A percentile compares a stretch with the other conserved stretches of the same genome.
These are phyloP conservation scores for Pemphigus obesinymphae DNA, from an alignment of 1,140 invertebrate species.

Conservation along the genomic window DNA sequence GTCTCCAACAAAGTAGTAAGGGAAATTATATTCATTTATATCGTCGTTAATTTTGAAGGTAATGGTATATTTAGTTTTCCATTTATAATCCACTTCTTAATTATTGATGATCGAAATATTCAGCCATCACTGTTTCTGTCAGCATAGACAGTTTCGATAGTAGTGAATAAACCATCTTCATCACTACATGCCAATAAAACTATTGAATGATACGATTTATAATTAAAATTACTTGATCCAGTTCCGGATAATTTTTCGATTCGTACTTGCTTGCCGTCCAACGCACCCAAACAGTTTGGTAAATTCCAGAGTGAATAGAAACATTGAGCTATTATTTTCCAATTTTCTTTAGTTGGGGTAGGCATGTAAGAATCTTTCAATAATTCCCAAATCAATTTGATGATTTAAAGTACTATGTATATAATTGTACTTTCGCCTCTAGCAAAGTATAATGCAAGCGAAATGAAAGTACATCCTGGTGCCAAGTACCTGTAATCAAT, in stretches of 20 bases:
- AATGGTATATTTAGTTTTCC: conserved; percentile 34
- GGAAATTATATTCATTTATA: conserved; percentile 37
- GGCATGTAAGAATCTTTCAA: conserved; percentile 16
- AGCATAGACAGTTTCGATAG: conserved; percentile 49
- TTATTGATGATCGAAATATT: conserved; percentile 44
- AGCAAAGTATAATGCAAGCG: conserved; percentile 35
- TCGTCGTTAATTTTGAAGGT: conserved; percentile 44
- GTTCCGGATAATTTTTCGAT: conserved; percentile 50
- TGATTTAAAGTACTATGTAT: not conserved
- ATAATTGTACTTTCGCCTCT: too few relatives aligned
- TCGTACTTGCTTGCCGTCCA: conserved; percentile 54
- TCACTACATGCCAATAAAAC: conserved; percentile 49
- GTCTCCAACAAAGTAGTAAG: conserved; percentile 47
- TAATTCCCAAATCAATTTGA: conserved; percentile 2
- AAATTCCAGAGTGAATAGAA: conserved; percentile 51
- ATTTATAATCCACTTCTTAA: conserved; percentile 34
- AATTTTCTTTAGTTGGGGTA: too few relatives aligned
- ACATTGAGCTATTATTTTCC: conserved; percentile 45
- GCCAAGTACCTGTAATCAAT: not conserved
- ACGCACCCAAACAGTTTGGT: too few relatives aligned
- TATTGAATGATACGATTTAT: conserved; percentile 49
- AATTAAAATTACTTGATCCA: conserved; percentile 53
- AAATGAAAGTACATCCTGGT: not conserved
- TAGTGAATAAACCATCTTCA: conserved; percentile 44
- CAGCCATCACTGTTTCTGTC: conserved; percentile 49